Evolutionary conservation across 2,113 vertebrate genomes (phyloP).

Genomic region (Seriola quinqueradiata): DNA sequence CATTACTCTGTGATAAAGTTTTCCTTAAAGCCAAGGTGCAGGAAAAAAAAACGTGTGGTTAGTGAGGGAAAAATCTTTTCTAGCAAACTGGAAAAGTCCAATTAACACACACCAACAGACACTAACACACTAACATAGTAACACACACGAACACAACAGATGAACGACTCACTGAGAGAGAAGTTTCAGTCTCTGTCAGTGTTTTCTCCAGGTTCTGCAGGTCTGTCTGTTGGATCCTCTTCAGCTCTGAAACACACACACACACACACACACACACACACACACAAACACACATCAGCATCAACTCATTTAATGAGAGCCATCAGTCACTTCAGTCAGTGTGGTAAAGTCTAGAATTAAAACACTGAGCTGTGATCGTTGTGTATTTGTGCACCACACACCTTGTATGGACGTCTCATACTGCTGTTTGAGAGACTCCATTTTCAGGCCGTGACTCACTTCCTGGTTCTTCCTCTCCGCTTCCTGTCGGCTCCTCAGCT

Average conservation of each 20-base stretch:
- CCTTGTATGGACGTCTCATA: conserved; percentile 89
- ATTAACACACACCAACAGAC: too few relatives aligned
- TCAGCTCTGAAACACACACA: conserved; percentile 86
- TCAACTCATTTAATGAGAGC: not conserved
- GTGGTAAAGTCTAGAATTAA: not conserved
- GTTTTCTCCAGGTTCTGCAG: conserved; percentile 85
- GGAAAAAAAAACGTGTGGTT: not conserved
- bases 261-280: not conserved
- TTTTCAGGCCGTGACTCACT: conserved; percentile 84
- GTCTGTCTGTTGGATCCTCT: conserved; percentile 85
- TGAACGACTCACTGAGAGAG: conserved; percentile 84
- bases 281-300: not conserved
- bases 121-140: too few relatives aligned
- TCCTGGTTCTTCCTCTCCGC: conserved; percentile 88
- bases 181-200: conserved; percentile 86
- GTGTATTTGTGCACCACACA: conserved; percentile 50
- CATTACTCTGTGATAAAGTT: not conserved
- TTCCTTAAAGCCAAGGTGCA: not conserved
- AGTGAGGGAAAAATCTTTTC: not conserved
- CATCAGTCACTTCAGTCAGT: not conserved
- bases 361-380: not conserved
- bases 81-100: not conserved
- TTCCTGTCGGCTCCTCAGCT: conserved; percentile 89
- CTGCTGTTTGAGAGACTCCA: conserved; percentile 86
- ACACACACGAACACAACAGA: too few relatives aligned